Percentiles rank a stretch among this genome's conserved stretches.
phyloP scores from a whole-genome alignment of 2,797 vertebrate genomes.

The Tenualosa thibaudeaui region DNA sequence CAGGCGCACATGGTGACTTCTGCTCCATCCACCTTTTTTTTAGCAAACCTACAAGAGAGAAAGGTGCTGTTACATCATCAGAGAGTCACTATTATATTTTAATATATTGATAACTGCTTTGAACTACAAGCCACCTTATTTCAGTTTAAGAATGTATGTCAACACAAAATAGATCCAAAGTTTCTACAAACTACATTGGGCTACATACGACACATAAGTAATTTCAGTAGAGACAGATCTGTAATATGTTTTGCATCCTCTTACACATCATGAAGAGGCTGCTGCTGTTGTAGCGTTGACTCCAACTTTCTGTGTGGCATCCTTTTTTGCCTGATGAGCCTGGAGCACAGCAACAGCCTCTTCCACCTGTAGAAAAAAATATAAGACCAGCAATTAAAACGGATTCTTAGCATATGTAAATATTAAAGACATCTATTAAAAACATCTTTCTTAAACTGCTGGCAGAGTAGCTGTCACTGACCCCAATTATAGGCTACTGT shows the following conservation, averaged over 20 bases:
- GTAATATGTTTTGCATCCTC: not conserved
- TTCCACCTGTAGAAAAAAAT: slow-evolving; percentile 79
- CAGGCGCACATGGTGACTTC: slow-evolving; percentile 46
- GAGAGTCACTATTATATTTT: not conserved
- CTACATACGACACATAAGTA: too few species aligned
- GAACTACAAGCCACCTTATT: not conserved
- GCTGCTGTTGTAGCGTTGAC: slow-evolving; percentile 62
- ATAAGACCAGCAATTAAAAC: too few species aligned
- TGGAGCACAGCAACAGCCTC: slow-evolving; percentile 96
- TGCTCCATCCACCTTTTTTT: slow-evolving; percentile 38
- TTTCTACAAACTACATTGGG: not conserved
- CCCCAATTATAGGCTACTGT: not conserved
- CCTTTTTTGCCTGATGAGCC: slow-evolving; percentile 98
- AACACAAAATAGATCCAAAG: not conserved
- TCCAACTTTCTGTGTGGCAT: slow-evolving; percentile 95
- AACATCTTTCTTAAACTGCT: not conserved
- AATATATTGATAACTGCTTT: not conserved
- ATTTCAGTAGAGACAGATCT: not conserved
- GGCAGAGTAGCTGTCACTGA: not conserved
- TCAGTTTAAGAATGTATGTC: not conserved
- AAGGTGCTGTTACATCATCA: not conserved
- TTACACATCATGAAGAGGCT: slow-evolving; percentile 71
- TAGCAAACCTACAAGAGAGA: slow-evolving; percentile 50
- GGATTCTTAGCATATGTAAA: too few species aligned
- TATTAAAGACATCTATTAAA: too few species aligned